Evolutionary conservation across 1,140 invertebrate genomes (phyloP), one percentile per base, ranked within the genome.

Genomic region (Ptiloglossa arizonensis): DNA sequence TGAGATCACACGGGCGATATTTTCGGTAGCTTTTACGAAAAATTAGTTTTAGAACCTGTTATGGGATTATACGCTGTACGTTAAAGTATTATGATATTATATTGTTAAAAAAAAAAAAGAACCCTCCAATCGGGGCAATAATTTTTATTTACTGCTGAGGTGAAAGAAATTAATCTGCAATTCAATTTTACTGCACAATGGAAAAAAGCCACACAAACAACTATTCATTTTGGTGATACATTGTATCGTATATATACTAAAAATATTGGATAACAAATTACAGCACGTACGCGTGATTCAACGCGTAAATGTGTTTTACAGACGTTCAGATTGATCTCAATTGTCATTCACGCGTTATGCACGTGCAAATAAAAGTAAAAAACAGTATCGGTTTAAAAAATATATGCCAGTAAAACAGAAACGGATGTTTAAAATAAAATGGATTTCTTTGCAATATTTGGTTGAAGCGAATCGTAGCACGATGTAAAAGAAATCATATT

Each of bases 121-220:
- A n/a, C n/a, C n/a, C n/a, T 13, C 27, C 54, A 57, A 4, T 57
- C 54, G 27, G 32, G 32, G 54, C 0, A 57, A 15, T 57, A 57
- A 57, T 32, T 24, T 17, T 32, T 27, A 57, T 57, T 57, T 57
- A 57, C 35, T 52, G 22, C 35, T n/a, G 35, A 56, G 27, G 27
- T 3, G 5, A 69, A 56, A 56, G 8, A 56, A 69, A 69, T 69
- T 72, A 72, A 72, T 48, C 41, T 9, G 29, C 70, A 8, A 35
- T 50, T 44, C 38, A 38, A 9, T 35, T 6, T 56, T 22, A 22
- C 17, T 5, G 29, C 9, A 22, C 22, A 24, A 22, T 8, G 29
- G 17, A n/a, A 13, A 56, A 38, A 27, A 22, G 9, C 5, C 5
- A 35, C 5, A 35, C 35, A 35, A 6, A 52, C 15, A 27, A 27